phyloP scores from a whole-genome alignment of 2,888 invertebrate genomes.

The Drosophila longiperda region DNA sequence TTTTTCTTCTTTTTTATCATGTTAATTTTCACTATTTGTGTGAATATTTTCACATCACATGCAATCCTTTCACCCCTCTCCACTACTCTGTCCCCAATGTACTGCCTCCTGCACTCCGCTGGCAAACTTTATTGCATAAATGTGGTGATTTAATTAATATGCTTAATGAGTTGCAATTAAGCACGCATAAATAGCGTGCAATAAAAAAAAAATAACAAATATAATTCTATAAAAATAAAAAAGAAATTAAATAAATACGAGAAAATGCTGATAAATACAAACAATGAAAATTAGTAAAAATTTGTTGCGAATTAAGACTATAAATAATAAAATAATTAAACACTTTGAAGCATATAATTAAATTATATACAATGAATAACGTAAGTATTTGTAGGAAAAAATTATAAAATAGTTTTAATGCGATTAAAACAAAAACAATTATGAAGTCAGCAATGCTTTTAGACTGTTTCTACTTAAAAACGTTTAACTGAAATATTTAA shows the following conservation, averaged over 20 bases:
- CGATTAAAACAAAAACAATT: conserved; percentile 1
- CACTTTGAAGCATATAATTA: conserved; percentile 33
- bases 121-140: conserved; percentile 66
- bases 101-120: neutral
- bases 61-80: conserved; percentile 2
- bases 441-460: neutral
- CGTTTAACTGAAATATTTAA: neutral
- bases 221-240: conserved; percentile 17
- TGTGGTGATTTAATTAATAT: conserved; percentile 80
- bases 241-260: conserved; percentile 22
- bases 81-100: neutral
- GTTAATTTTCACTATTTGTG: conserved; percentile 59
- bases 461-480: neutral
- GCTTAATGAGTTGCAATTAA: conserved; percentile 81
- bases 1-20: conserved; percentile 47
- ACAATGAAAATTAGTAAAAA: conserved; percentile 70
- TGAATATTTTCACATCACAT: conserved; percentile 40
- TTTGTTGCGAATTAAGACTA: conserved; percentile 59
- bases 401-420: neutral
- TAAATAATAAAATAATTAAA: conserved; percentile 45
- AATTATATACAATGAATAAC: conserved; percentile 23
- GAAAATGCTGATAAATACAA: conserved; percentile 53
- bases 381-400: conserved; percentile 1
- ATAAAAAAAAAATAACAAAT: conserved; percentile 31
- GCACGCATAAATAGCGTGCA: conserved; percentile 59